phyloP scores from a whole-genome alignment of 2,797 vertebrate species.

The Holocentrus rufus region DNA sequence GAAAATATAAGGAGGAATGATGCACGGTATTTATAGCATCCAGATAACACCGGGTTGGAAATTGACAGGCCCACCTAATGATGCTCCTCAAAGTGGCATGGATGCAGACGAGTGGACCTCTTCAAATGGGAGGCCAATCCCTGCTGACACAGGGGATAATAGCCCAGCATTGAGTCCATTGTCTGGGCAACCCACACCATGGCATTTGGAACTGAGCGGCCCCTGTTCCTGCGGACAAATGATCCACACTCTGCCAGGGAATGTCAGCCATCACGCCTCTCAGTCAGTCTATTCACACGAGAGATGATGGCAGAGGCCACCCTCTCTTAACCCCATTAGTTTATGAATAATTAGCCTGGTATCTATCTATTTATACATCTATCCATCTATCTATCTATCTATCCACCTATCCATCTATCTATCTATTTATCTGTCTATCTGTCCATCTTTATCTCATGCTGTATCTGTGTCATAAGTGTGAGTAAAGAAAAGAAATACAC shows the following conservation, averaged over 20 bases:
- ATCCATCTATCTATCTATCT: constrained; percentile 11
- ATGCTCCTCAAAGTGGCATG: constrained; percentile 83
- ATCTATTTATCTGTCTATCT: constrained; percentile 11
- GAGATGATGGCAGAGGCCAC: constrained; percentile 70
- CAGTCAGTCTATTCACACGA: constrained; percentile 72
- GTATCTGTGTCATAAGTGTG: constrained; percentile 57
- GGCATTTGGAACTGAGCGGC: constrained; percentile 79
- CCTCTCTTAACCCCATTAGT: constrained; percentile 71
- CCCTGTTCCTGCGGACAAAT: constrained; percentile 79
- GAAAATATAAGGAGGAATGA: constrained; percentile 66
- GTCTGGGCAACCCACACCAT: constrained; percentile 80
- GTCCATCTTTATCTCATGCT: not conserved
- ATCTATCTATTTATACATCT: constrained; percentile 22
- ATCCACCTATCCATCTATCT: constrained; percentile 22
- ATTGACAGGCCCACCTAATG: constrained; percentile 85
- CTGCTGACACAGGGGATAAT: constrained; percentile 84
- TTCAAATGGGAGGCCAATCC: constrained; percentile 81
- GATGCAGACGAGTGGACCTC: constrained; percentile 82
- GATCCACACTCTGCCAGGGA: constrained; percentile 78
- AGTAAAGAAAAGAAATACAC: constrained; percentile 72
- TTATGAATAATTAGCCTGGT: constrained; percentile 78
- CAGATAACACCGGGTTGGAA: constrained; percentile 75
- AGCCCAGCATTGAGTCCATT: constrained; percentile 79
- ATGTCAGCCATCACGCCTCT: constrained; percentile 77
- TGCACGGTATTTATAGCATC: constrained; percentile 81